Evolutionary conservation across 2,888 invertebrate species (phyloP), one percentile per base, ranked within the genome.

Genomic region (Ernsta delagoae): DNA sequence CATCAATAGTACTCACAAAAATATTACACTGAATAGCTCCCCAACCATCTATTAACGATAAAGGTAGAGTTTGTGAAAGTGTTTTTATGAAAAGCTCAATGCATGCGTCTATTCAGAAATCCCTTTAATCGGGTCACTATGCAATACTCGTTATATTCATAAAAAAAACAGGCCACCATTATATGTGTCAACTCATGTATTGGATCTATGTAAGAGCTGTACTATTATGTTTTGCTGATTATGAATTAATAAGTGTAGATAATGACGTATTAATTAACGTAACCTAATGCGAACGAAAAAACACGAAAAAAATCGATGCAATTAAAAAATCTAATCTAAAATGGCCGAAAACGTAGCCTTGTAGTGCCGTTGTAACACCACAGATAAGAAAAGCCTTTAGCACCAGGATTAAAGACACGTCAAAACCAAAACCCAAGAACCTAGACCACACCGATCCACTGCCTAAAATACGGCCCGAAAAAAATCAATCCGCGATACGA

Each of bases 401-500:
- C 6, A 5, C n/a, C 6, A 34, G 5, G 11, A 39, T 11, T 48
- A 43, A 9, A 36, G 12, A 12, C 36, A 59, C 9, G 12, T n/a
- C 6, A 59, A 57, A 36, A n/a, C 36, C 36, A 8, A 39, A 36
- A n/a, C 36, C n/a, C 12, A 39, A 39, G 82, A 82, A 63, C 36
- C 24, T 73, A 76, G 74, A 81, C 82, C 80, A 80, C 80, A 82
- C 77, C 75, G 78, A 74, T 74, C 75, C 75, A 59, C 45, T 56
- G 41, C 69, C 75, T 73, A 81, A 81, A 82, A 77, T 75, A 75
- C 76, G 78, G 73, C 78, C 75, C 70, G 48, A 76, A 81, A 84
- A 84, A 89, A 90, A 88, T 89, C 88, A 89, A 89, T 90, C 82
- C 80, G 75, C 79, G 78, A 82, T 83, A 75, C 69, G 71, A 72